Percentiles rank a stretch among this genome's conserved stretches.
Evolutionary conservation across 2,888 invertebrate species (phyloP).

Genomic region (Julus scandinavius): DNA sequence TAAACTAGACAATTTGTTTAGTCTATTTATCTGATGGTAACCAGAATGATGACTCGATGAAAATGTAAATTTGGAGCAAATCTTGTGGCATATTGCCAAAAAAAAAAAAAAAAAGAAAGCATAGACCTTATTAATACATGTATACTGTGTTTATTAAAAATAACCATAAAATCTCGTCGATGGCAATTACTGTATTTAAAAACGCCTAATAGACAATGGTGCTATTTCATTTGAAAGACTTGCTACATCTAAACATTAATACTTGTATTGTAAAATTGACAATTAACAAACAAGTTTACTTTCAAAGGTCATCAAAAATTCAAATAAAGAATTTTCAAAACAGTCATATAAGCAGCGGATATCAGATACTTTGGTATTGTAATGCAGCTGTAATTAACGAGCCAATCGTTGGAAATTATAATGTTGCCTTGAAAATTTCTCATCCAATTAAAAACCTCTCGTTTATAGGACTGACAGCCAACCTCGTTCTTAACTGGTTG

Average conservation of each 20-base stretch:
- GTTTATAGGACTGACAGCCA: not conserved
- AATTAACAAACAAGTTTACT: not conserved
- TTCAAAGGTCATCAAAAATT: not conserved
- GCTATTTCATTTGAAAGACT: no score
- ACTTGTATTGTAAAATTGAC: not conserved
- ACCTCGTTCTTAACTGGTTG: not conserved
- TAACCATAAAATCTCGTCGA: no score
- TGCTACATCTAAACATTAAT: no score
- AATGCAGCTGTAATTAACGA: not conserved
- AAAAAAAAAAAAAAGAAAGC: not conserved
- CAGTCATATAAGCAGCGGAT: no score
- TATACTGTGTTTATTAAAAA: not conserved
- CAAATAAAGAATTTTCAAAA: not conserved
- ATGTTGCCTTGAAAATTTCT: not conserved
- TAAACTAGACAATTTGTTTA: not conserved
- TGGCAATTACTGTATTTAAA: not conserved
- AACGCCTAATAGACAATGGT: not conserved
- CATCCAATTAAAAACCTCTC: not conserved
- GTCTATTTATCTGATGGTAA: not conserved
- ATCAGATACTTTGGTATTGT: no score
- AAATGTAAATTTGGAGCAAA: not conserved
- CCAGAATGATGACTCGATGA: not conserved
- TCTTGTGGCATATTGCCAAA: not conserved
- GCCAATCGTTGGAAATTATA: not conserved
- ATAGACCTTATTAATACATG: not conserved